Conservation (phyloP, 2,797 vertebrate genomes). For the Podarcis siculus region DNA sequence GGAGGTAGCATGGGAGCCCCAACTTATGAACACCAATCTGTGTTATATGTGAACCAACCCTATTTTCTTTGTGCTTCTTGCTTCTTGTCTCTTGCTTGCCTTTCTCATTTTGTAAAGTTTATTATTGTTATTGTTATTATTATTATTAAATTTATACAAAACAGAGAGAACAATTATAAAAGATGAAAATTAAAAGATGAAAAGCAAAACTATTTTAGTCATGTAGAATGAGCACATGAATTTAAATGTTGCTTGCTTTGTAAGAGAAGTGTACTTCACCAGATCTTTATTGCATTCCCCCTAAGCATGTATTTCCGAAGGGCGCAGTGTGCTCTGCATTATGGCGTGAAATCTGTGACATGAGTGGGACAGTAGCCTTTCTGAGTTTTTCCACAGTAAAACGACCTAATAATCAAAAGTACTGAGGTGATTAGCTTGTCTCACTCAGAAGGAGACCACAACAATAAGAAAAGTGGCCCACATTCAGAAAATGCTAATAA, state of each 20-base stretch:
- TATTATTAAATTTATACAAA: too few species aligned
- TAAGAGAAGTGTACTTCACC: background rate
- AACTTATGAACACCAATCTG: background rate
- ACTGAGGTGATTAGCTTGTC: background rate
- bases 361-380: background rate
- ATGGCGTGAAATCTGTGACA: background rate
- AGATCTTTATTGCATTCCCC: background rate
- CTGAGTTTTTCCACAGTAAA: background rate
- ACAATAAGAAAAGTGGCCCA: background rate
- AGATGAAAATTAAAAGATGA: too few species aligned
- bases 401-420: background rate
- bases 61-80: background rate
- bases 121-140: too few species aligned
- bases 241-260: too few species aligned
- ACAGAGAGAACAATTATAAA: too few species aligned
- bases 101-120: too few species aligned
- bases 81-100: background rate
- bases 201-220: too few species aligned
- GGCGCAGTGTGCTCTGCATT: background rate
- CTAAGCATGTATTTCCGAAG: background rate
- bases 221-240: background rate
- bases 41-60: background rate
- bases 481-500: background rate
- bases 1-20: background rate
- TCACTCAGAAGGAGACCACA: background rate